Base-by-base conservation (phyloP, 1,140 invertebrate species). In the Atta cephalotes region DNA sequence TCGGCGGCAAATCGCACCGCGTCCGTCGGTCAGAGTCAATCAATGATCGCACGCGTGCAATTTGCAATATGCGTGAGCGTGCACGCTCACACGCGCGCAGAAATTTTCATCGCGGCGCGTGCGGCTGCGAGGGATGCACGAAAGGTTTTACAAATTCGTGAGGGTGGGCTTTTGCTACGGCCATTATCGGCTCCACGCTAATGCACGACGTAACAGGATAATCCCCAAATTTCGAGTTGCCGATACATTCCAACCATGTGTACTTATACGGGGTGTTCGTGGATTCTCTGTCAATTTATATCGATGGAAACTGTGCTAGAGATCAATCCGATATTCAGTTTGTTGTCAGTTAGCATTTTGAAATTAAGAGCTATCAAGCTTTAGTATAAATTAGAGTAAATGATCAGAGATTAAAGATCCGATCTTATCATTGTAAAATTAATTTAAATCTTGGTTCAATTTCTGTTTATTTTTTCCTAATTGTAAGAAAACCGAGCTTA, bases 181-280 rank as follows among this genome's bases (percentile, higher is more conserved):
- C 92, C 91, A 93, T 93, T 93, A 93, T 92, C 90, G 88, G 88
- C 86, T 86, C 87, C 71, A 89, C 91, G 85, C 90, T 93, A 92
- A 92, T 93, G 91, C 91, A 92, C 70, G 89, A 84, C 87, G 92
- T 88, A 93, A 92, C 90, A 91, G 88, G 91, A 93, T 93, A 92
- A 93, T 90, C 87, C 88, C 88, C 76, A n/a, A 84, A 84, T 84
- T 74, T 84, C 70, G 80, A 84, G 80, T 76, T 84, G 80, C 80
- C 70, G 84, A 79, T 78, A 85, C 84, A 78, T 77, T 65, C 45
- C 31, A 31, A 66, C 28, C 31, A 16, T 68, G 76, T 66, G 84
- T 78, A 81, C 25, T 14, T 80, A 81, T 84, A 84, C 56, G 25
- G 56, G 70, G 80, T 84, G 80, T 84, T 28, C 71, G 39, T 35